phyloP scores from a whole-genome alignment of 1,140 invertebrate genomes.

The Drosophila seguyi region DNA sequence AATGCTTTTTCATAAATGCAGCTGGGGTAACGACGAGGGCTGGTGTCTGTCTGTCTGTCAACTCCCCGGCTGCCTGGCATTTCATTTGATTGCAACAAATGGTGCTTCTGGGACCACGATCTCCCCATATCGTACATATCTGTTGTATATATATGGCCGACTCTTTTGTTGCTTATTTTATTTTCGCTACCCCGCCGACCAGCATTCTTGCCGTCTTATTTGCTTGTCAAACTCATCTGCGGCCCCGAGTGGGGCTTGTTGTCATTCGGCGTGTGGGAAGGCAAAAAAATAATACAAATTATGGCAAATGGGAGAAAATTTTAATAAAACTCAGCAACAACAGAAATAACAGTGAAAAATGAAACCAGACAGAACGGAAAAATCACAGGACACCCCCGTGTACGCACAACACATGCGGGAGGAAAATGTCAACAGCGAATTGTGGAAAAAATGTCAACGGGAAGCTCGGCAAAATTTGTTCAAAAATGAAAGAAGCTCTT shows the following conservation, averaged over 20 bases:
- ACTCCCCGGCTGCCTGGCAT: constrained; percentile 61
- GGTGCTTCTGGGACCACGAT: constrained; percentile 37
- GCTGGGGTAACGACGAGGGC: constrained; percentile 10
- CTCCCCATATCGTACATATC: neutral
- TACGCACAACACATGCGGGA: constrained; percentile 29
- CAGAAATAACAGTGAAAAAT: constrained; percentile 57
- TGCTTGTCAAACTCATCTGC: constrained; percentile 78
- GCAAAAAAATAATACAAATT: constrained; percentile 72
- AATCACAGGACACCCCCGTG: constrained; percentile 3
- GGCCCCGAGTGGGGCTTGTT: constrained; percentile 32
- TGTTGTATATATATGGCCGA: constrained; percentile 1
- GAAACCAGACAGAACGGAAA: constrained; percentile 17
- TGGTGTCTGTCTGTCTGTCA: constrained; percentile 62
- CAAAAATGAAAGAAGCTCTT: neutral
- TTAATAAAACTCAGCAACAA: constrained; percentile 81
- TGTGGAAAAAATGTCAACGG: constrained; percentile 61
- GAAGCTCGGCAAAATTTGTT: constrained; percentile 21
- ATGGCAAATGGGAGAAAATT: constrained; percentile 82
- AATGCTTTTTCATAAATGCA: constrained; percentile 47
- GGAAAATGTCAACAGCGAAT: constrained; percentile 69
- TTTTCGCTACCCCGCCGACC: constrained; percentile 9
- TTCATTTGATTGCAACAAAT: constrained; percentile 73
- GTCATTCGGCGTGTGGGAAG: constrained; percentile 58
- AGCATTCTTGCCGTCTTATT: constrained; percentile 47
- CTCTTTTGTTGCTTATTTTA: constrained; percentile 37